Evolutionary conservation across 1,140 invertebrate species (phyloP), one percentile per base, ranked within the genome.

Genomic region (Whitmania pigra): DNA sequence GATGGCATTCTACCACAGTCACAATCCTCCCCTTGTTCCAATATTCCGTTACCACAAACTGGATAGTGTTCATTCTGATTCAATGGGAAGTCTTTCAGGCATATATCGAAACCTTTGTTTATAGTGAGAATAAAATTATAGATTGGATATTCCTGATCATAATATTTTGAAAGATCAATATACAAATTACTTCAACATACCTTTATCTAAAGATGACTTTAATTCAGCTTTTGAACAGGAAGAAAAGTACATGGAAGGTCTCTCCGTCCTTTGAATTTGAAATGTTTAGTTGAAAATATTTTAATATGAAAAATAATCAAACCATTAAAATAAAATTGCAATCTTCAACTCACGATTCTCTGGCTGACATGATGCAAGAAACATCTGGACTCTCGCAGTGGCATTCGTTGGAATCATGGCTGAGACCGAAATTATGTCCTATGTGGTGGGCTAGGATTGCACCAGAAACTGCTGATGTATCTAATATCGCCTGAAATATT

Each of bases 341-440:
- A 18, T 31, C 11, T 25, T n/a, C 2, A 31, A 63, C 57, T 63
- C 11, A 89, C 75, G 91, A 92, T 75, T 91, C 94, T 9, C 92
- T 93, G 6, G 94, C 88, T 9, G 92, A 89, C 95, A 99, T 98
- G 75, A 99, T 96, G 76, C 95, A 99, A 75, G 87, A 85, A 7
- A 91, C 89, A 73, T 90, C 89, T 0, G 90, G 88, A 81, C 95
- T 98, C 1, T 89, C 76, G 20, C 67, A 68, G 67, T 31, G 15
- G 53, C 81, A 81, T 57, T 80, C 77, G 31, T 87, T 87, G n/a
- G n/a, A n/a, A 78, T 98, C 95, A 83, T 98, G 95, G 77, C 96
- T 92, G 93, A 98, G 94, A 53, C 95, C 93, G 84, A 98, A 96
- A 85, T 97, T 98, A 79, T 99, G 96, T 0, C 95, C 96, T 87